These are phyloP conservation scores for Drosophila carrolli DNA, from an alignment of 1,140 invertebrate genomes.

Conservation along the genomic window DNA sequence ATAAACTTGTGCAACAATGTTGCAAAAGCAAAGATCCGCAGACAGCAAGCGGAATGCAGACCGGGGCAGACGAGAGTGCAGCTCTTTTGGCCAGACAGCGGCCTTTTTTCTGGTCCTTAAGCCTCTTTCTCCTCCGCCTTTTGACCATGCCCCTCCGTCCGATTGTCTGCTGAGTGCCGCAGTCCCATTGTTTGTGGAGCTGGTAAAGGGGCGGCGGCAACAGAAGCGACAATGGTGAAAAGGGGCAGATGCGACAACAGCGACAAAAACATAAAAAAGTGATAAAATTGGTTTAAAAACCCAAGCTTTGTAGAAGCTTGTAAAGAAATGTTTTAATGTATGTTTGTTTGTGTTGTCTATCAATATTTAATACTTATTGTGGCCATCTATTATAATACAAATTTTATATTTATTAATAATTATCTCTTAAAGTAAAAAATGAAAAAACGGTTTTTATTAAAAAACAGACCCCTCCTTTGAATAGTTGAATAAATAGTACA, in stretches of 20 bases:
- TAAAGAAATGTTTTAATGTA: no score
- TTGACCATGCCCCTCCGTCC: constrained; percentile 36
- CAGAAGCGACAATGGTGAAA: constrained; percentile 47
- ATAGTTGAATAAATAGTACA: no score
- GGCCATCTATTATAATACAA: no score
- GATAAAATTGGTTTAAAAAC: no score
- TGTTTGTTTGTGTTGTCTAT: no score
- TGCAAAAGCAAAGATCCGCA: constrained; percentile 78
- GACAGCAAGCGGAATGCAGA: constrained; percentile 29
- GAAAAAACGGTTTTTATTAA: no score
- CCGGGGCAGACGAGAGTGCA: constrained; percentile 28
- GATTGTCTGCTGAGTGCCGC: constrained; percentile 60
- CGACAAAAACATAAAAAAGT: neutral
- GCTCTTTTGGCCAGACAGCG: constrained; percentile 41
- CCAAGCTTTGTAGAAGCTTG: no score
- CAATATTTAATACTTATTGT: no score
- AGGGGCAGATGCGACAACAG: constrained; percentile 58
- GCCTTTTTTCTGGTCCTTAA: constrained; percentile 29
- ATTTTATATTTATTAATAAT: no score
- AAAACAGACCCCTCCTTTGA: no score
- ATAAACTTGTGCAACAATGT: constrained; percentile 79
- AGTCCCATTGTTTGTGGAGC: constrained; percentile 69
- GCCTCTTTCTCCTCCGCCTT: neutral
- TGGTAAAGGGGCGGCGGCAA: constrained; percentile 12
- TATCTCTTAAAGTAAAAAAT: no score